These are phyloP conservation scores for Xanthia togata DNA, from an alignment of 2,888 invertebrate species.

Conservation along the genomic window DNA sequence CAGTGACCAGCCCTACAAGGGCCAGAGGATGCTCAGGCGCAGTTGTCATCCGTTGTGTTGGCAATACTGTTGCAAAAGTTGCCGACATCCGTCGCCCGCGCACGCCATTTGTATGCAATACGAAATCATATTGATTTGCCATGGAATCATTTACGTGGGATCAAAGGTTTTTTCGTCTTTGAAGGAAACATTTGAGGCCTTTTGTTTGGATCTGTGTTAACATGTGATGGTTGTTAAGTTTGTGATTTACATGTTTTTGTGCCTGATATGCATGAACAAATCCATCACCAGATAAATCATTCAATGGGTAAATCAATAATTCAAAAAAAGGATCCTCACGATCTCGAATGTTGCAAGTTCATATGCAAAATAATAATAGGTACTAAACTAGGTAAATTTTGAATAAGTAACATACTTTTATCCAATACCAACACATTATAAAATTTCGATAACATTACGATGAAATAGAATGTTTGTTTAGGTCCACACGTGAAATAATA, in stretches of 20 bases:
- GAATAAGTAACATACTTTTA: slow-evolving; percentile 11
- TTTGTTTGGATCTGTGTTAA: slow-evolving; percentile 43
- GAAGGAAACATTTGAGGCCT: slow-evolving; percentile 29
- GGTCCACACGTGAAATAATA: slow-evolving; percentile 71
- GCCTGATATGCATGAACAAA: slow-evolving; percentile 3
- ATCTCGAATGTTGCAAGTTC: not conserved
- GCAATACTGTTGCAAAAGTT: slow-evolving; percentile 77
- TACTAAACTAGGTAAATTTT: not conserved
- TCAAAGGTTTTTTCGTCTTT: slow-evolving; percentile 56
- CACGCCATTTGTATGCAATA: slow-evolving; percentile 66
- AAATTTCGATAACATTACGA: slow-evolving; percentile 27
- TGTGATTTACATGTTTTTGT: slow-evolving; percentile 38
- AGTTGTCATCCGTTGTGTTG: slow-evolving; percentile 69
- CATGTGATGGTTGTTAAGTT: slow-evolving; percentile 38
- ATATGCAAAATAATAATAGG: slow-evolving; percentile 3
- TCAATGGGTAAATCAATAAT: not conserved
- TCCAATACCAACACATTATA: slow-evolving; percentile 45
- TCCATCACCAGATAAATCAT: not conserved
- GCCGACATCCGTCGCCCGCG: slow-evolving; percentile 84
- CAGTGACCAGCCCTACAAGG: slow-evolving; percentile 75
- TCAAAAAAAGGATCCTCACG: not conserved
- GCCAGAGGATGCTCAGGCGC: slow-evolving; percentile 72
- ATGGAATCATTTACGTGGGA: slow-evolving; percentile 67
- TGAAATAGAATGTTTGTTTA: slow-evolving; percentile 72
- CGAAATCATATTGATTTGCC: slow-evolving; percentile 66